These are phyloP conservation scores for Homarus gammarus DNA, from an alignment of 2,888 invertebrate genomes.

Conservation along the genomic window DNA sequence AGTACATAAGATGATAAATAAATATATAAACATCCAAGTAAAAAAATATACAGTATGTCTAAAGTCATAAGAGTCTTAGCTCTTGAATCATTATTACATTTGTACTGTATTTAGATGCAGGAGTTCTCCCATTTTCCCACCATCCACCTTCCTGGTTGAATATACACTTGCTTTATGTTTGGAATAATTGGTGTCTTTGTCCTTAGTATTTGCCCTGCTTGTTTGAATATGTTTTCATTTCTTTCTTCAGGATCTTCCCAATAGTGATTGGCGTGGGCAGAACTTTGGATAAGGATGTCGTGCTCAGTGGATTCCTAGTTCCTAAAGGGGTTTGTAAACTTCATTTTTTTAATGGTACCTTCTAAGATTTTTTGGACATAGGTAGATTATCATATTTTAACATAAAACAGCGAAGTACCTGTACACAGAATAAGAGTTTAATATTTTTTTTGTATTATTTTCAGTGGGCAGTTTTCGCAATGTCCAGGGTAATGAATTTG, in stretches of 20 bases:
- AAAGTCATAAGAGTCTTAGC: no score
- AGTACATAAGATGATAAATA: no score
- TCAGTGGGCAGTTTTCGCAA: neutral
- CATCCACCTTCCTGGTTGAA: neutral
- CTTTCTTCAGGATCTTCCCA: slow-evolving; percentile 64
- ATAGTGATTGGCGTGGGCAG: slow-evolving; percentile 34
- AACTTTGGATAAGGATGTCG: slow-evolving; percentile 41
- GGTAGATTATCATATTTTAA: neutral
- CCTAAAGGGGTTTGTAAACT: slow-evolving; percentile 68
- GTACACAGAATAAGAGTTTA: no score
- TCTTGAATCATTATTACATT: neutral
- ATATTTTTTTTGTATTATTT: neutral
- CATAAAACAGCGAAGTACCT: neutral
- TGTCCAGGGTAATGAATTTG: slow-evolving; percentile 20
- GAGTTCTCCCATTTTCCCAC: no score
- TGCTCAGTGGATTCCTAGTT: slow-evolving; percentile 59
- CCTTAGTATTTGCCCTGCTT: no score
- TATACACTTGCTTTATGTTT: neutral
- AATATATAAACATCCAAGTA: no score
- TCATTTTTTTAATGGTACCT: neutral
- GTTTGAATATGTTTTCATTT: neutral
- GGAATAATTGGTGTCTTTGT: neutral
- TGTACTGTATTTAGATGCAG: neutral
- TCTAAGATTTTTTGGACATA: neutral
- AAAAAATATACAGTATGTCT: no score